Conservation (phyloP, 2,113 vertebrate genomes). For the Anoura caudifer region DNA sequence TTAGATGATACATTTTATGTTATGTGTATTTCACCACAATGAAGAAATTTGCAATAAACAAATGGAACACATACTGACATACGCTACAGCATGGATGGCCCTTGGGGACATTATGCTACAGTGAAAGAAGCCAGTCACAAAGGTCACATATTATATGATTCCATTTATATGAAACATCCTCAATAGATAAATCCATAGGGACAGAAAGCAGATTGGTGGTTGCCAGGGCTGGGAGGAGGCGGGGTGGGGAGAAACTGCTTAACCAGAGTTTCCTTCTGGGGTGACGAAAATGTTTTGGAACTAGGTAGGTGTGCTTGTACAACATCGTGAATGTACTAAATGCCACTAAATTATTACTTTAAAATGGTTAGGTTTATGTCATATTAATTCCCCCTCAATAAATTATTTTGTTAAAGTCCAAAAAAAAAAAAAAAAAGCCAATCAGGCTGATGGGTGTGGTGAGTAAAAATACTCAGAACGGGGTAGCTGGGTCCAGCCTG, state of each 20-base stretch:
- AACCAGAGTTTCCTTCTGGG: neutral
- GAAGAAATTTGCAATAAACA: neutral
- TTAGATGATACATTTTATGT: neutral
- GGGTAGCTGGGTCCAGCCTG: too few relatives aligned
- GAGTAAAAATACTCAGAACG: neutral
- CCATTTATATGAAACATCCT: neutral
- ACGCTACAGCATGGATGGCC: neutral
- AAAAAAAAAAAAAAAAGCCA: neutral
- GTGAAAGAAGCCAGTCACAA: neutral
- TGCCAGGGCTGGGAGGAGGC: neutral
- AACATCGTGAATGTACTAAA: neutral
- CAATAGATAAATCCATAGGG: neutral
- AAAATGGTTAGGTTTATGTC: neutral
- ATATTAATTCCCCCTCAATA: neutral
- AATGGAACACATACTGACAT: neutral
- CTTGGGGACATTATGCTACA: neutral
- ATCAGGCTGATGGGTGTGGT: neutral
- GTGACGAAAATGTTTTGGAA: neutral
- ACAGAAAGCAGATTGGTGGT: neutral
- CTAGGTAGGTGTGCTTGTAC: neutral
- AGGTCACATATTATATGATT: neutral
- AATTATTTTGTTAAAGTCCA: neutral
- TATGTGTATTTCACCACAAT: neutral
- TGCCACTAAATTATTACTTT: neutral
- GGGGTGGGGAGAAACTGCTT: neutral